Evolutionary conservation across 2,888 invertebrate genomes (phyloP).

Genomic region (Drosophila buzzatii): DNA sequence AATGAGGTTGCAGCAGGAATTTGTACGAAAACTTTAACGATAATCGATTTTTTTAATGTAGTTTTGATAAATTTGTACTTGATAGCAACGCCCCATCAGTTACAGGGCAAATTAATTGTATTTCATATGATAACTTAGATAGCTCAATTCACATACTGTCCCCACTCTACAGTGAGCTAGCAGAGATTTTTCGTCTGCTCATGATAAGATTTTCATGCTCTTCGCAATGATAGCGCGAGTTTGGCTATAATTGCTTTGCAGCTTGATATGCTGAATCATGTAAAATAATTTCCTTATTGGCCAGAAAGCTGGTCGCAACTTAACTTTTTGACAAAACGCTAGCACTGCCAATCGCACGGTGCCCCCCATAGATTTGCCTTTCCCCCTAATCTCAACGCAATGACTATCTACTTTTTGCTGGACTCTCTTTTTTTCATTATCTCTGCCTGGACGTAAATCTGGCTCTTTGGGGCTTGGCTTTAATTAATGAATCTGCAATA

Average conservation of each 20-base stretch:
- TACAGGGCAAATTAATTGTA: conserved; percentile 16
- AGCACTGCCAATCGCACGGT: conserved; percentile 28
- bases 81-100: neutral
- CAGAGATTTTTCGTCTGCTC: conserved; percentile 16
- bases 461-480: conserved; percentile 51
- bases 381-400: conserved; percentile 20
- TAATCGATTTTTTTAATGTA: neutral
- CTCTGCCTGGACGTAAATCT: conserved; percentile 62
- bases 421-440: conserved; percentile 57
- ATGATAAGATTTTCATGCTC: conserved; percentile 28
- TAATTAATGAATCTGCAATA: conserved; percentile 74
- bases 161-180: conserved; percentile 8
- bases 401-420: conserved; percentile 48
- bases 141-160: conserved; percentile 17
- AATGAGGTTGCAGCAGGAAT: conserved; percentile 15
- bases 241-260: conserved; percentile 65
- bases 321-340: conserved; percentile 74
- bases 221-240: conserved; percentile 63
- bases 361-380: conserved; percentile 17
- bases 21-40: conserved; percentile 1
- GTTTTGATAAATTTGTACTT: neutral
- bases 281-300: conserved; percentile 74
- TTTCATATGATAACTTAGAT: conserved; percentile 17
- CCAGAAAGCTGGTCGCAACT: conserved; percentile 43
- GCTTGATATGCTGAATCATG: conserved; percentile 70